Conservation (phyloP, 2,888 invertebrate genomes). For the Mongoloraphidia duomilia region DNA sequence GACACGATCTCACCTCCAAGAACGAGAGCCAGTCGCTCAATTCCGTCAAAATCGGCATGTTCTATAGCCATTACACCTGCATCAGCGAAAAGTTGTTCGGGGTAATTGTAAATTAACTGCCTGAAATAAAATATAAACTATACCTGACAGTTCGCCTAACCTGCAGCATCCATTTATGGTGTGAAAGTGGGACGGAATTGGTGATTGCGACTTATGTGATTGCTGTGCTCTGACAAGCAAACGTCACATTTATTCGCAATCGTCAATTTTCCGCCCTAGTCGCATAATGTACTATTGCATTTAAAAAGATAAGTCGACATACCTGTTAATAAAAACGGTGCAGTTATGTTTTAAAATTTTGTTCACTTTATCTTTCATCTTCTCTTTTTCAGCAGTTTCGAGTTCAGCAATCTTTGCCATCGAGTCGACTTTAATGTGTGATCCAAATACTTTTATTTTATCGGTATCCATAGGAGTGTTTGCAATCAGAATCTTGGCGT, state of each 20-base stretch:
- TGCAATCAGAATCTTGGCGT: constrained; percentile 92
- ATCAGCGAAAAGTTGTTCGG: constrained; percentile 97
- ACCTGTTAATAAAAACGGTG: constrained; percentile 94
- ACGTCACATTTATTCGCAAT: too few species aligned
- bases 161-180: too few species aligned
- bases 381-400: constrained; percentile 95
- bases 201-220: too few species aligned
- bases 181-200: too few species aligned
- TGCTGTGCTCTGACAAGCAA: too few species aligned
- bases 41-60: constrained; percentile 99
- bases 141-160: too few species aligned
- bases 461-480: constrained; percentile 99
- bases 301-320: background rate
- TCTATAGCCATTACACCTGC: constrained; percentile 98
- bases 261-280: too few species aligned
- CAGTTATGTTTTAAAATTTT: constrained; percentile 88
- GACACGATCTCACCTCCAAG: constrained; percentile 98
- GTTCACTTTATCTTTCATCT: constrained; percentile 98
- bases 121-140: constrained; percentile 36
- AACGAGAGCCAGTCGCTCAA: constrained; percentile 91
- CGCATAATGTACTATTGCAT: background rate
- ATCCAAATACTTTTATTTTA: constrained; percentile 98
- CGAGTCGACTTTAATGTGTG: constrained; percentile 82
- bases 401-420: constrained; percentile 94
- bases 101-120: constrained; percentile 99